Percentiles rank a stretch among this genome's conserved stretches.
Conservation (phyloP, 2,888 invertebrate species). For the Napeogenes inachia region DNA sequence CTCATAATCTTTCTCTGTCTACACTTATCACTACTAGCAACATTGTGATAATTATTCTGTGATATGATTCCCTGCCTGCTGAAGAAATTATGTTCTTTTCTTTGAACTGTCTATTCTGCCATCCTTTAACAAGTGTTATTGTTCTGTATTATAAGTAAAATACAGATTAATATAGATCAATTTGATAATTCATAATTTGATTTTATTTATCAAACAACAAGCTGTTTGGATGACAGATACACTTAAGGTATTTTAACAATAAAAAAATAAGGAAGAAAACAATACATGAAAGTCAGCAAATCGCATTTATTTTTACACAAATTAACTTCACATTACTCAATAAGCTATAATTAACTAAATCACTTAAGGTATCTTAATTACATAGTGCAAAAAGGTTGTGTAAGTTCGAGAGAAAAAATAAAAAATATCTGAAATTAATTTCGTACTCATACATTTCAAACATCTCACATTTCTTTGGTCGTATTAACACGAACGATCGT, state of each 20-base stretch:
- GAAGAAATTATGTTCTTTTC: too few relatives aligned
- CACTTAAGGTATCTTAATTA: conserved; percentile 12
- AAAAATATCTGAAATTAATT: conserved; percentile 7
- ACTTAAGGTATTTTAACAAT: not conserved
- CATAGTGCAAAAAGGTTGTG: conserved; percentile 8
- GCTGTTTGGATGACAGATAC: too few relatives aligned
- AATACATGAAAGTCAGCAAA: conserved; percentile 11
- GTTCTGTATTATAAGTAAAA: too few relatives aligned
- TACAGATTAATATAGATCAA: too few relatives aligned
- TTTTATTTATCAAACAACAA: too few relatives aligned
- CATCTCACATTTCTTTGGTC: conserved; percentile 55
- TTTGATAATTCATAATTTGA: too few relatives aligned
- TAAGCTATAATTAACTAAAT: conserved; percentile 24
- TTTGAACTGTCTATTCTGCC: too few relatives aligned
- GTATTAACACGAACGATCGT: conserved; percentile 48
- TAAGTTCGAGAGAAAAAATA: conserved; percentile 10
- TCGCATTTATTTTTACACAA: conserved; percentile 23
- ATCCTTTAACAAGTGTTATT: too few relatives aligned
- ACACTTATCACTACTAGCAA: too few relatives aligned
- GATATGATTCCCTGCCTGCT: too few relatives aligned
- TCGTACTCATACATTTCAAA: conserved; percentile 13
- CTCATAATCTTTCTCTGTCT: too few relatives aligned
- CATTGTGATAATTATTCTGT: too few relatives aligned
- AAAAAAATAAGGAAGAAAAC: not conserved
- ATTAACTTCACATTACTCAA: conserved; percentile 18